These are phyloP conservation scores for Molossus alvarezi DNA, from an alignment of 2,797 vertebrate species.

Conservation along the genomic window DNA sequence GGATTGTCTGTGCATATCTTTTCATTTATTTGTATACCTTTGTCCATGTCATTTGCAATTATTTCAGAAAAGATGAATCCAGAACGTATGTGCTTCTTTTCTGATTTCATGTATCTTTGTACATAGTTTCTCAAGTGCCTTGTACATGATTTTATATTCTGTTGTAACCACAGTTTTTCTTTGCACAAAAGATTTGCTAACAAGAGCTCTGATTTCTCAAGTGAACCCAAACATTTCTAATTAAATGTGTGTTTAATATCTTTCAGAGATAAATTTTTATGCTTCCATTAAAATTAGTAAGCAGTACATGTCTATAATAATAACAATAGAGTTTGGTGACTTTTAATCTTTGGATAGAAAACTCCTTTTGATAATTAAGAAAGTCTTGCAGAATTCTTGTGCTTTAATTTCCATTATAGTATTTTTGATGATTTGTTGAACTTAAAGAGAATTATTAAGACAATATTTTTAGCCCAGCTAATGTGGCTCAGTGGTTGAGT, in stretches of 20 bases:
- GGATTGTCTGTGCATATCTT: not conserved
- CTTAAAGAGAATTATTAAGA: not conserved
- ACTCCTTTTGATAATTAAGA: conserved; percentile 61
- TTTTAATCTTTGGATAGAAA: conserved; percentile 65
- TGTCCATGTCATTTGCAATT: not conserved
- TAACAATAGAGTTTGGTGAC: conserved; percentile 50
- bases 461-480: not conserved
- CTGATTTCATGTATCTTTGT: conserved; percentile 60
- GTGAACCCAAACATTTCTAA: conserved; percentile 81
- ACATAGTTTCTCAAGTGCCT: conserved; percentile 70
- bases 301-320: conserved; percentile 26
- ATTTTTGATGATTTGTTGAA: conserved; percentile 62
- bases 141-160: conserved; percentile 73
- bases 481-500: too few species aligned
- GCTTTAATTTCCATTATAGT: conserved; percentile 44
- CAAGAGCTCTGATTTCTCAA: conserved; percentile 80
- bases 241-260: conserved; percentile 75
- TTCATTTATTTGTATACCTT: not conserved
- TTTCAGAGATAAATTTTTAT: conserved; percentile 65
- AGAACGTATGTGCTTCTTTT: conserved; percentile 56
- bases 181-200: conserved; percentile 79
- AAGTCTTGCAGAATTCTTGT: not conserved
- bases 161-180: conserved; percentile 65
- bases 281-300: conserved; percentile 66
- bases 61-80: conserved; percentile 42